phyloP scores from a whole-genome alignment of 2,888 invertebrate species.

The Microctonus aethiopoides region DNA sequence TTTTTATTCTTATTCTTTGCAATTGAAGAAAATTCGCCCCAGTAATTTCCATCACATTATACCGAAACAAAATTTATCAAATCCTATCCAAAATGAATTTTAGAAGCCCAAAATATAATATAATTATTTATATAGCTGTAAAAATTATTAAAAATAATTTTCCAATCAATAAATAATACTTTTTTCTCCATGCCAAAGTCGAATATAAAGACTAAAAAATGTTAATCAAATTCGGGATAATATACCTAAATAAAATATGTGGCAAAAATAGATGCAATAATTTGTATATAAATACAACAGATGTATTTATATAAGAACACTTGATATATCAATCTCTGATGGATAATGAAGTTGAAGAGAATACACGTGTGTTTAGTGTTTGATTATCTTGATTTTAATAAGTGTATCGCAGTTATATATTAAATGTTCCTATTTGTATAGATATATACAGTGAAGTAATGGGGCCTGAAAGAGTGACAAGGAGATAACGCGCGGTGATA shows the following conservation, averaged over 20 bases:
- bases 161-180: too few relatives aligned
- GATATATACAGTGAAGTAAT: not conserved
- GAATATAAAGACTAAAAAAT: too few relatives aligned
- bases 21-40: too few relatives aligned
- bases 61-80: too few relatives aligned
- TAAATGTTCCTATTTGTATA: not conserved
- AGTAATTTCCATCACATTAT: too few relatives aligned
- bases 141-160: too few relatives aligned
- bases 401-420: not conserved
- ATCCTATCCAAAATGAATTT: too few relatives aligned
- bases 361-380: conserved; percentile 9
- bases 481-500: conserved; percentile 60
- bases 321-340: conserved; percentile 19
- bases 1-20: not conserved
- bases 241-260: conserved; percentile 21
- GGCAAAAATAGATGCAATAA: not conserved
- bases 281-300: conserved; percentile 24
- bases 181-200: not conserved
- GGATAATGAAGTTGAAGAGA: conserved; percentile 18
- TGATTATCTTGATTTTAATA: conserved; percentile 18
- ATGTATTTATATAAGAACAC: conserved; percentile 15
- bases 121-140: too few relatives aligned
- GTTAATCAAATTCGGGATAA: too few relatives aligned
- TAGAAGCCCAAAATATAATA: too few relatives aligned
- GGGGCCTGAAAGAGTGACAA: conserved; percentile 33